These are phyloP conservation scores for Galeopterus variegatus DNA, from an alignment of 2,113 vertebrate genomes.

Conservation along the genomic window DNA sequence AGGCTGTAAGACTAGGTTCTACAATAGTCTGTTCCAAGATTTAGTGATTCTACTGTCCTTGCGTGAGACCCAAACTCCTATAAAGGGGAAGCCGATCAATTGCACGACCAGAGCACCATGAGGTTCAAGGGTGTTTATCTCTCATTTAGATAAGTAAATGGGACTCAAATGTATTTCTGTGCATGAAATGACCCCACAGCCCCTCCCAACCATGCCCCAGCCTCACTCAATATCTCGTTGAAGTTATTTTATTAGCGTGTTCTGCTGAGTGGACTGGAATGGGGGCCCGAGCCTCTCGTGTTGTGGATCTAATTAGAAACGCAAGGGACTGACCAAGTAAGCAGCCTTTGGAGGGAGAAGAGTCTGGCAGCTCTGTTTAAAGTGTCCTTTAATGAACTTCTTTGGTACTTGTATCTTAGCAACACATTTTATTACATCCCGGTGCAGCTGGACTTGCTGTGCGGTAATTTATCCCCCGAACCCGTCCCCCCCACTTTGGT, in stretches of 20 bases:
- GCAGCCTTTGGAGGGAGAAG: slow-evolving; percentile 86
- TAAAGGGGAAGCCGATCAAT: accelerated
- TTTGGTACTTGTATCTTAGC: slow-evolving; percentile 93
- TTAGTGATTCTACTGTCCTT: accelerated
- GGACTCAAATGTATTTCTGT: slow-evolving; percentile 38
- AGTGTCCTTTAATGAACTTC: slow-evolving; percentile 94
- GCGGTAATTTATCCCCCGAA: slow-evolving; percentile 86
- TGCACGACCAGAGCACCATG: accelerated
- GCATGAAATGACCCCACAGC: accelerated
- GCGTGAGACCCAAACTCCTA: neutral
- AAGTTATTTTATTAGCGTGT: slow-evolving; percentile 82
- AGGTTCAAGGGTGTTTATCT: accelerated
- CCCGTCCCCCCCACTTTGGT: neutral
- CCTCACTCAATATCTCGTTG: slow-evolving; percentile 71
- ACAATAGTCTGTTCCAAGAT: too few relatives aligned
- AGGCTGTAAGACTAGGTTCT: neutral
- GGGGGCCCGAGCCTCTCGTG: slow-evolving; percentile 72
- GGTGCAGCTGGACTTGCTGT: slow-evolving; percentile 87
- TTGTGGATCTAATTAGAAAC: slow-evolving; percentile 89
- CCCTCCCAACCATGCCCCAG: neutral
- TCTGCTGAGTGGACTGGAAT: slow-evolving; percentile 86
- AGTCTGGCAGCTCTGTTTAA: slow-evolving; percentile 89
- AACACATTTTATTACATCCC: slow-evolving; percentile 92
- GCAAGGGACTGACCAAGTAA: slow-evolving; percentile 87
- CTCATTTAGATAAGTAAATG: neutral